These are phyloP conservation scores for Acomys russatus DNA, from an alignment of 2,797 vertebrate species.

Conservation along the genomic window DNA sequence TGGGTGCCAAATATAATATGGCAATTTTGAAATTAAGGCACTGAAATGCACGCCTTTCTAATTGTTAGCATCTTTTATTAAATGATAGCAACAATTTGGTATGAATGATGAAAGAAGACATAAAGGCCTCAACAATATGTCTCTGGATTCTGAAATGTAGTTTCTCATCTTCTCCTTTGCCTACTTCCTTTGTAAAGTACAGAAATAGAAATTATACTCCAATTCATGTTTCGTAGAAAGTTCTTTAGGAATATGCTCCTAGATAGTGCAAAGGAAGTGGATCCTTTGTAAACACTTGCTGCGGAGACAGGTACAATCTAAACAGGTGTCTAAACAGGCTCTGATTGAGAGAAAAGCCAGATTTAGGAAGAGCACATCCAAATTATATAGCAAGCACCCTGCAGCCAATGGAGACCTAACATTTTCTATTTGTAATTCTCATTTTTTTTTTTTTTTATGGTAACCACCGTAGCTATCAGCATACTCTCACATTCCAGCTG, in stretches of 20 bases:
- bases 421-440: conserved; percentile 32
- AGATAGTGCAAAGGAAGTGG: neutral
- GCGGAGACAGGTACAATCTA: neutral
- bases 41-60: neutral
- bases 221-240: conserved; percentile 27
- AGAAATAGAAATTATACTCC: neutral
- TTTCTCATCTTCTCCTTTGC: conserved; percentile 2
- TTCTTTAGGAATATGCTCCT: conserved; percentile 30
- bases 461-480: too few relatives aligned
- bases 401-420: neutral
- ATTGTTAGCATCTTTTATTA: conserved; percentile 45
- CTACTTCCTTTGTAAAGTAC: conserved; percentile 23
- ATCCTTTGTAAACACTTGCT: conserved; percentile 22
- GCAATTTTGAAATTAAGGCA: conserved; percentile 22
- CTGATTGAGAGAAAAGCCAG: conserved; percentile 43
- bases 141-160: conserved; percentile 35
- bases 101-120: neutral
- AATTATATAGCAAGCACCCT: neutral
- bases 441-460: neutral
- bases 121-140: neutral
- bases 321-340: neutral
- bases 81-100: neutral
- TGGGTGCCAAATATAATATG: conserved; percentile 26
- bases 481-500: neutral
- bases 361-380: neutral